phyloP scores from a whole-genome alignment of 2,113 vertebrate genomes.

The Carlito syrichta region DNA sequence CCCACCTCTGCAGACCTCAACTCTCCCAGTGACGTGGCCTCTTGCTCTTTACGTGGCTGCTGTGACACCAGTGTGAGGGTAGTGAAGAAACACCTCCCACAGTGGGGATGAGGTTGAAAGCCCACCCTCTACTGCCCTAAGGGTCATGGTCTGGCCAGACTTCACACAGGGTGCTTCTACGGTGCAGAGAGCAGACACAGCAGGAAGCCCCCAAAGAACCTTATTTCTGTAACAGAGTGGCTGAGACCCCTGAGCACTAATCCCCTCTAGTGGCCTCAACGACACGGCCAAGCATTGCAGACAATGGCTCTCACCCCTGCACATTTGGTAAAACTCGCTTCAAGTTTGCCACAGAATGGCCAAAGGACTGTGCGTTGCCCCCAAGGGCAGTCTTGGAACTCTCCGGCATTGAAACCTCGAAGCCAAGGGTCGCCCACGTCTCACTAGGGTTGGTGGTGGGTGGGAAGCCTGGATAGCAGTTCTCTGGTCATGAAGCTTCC shows the following conservation, averaged over 20 bases:
- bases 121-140: background rate
- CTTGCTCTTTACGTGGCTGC: background rate
- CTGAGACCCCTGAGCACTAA: background rate
- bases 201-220: background rate
- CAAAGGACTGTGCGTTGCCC: slow-evolving; percentile 65
- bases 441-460: slow-evolving; percentile 77
- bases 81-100: background rate
- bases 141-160: background rate
- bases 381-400: slow-evolving; percentile 72
- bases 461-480: slow-evolving; percentile 72
- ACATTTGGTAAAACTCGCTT: background rate
- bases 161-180: background rate
- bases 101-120: slow-evolving; percentile 31
- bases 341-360: slow-evolving; percentile 35
- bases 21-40: background rate
- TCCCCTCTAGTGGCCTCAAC: background rate
- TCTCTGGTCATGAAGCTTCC: slow-evolving; percentile 60
- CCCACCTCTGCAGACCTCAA: background rate
- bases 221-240: background rate
- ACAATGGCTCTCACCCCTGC: background rate
- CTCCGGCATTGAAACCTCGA: slow-evolving; percentile 72
- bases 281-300: background rate
- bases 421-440: slow-evolving; percentile 71
- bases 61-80: background rate
- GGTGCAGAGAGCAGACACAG: background rate